Evolutionary conservation across 2,797 vertebrate species (phyloP), one percentile per base, ranked within the genome.

Genomic region (Podarcis lilfordi): DNA sequence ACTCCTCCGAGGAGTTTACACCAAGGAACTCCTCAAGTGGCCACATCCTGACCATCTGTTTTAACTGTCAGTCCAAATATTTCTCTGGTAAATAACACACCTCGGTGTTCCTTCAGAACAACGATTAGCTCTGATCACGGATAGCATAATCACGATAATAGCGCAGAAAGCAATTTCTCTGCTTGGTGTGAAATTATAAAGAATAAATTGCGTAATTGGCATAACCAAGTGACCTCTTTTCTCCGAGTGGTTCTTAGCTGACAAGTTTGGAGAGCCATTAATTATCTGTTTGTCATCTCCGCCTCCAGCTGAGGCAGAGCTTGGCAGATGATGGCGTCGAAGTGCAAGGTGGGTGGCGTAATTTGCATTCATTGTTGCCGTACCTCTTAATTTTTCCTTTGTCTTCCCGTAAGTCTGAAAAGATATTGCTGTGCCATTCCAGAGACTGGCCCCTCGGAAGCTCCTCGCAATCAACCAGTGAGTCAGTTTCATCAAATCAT

Each of bases 211-310:
- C 85, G 88, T 86, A 91, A 92, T 93, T 93, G 86, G 89, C 90
- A 95, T 95, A 95, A 90, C 89, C 94, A 88, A 88, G 88, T 95
- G 95, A 93, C 95, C 93, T 55, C 91, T 93, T 92, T 94, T 94
- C 95, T 93, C 91, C 89, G 59, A 90, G 23, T 81, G 37, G 76
- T 66, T 84, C 89, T 88, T 94, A 91, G 88, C 91, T 94, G 92
- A 92, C 91, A 95, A 91, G 82, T 94, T 91, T 94, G 95, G 92
- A 94, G 95, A 94, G 94, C 91, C 78, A 87, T 89, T 94, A 96
- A 96, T 96, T 96, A 90, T 94, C 93, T 95, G 93, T 96, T 96
- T 96, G 93, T 94, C 95, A 96, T 95, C 90, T 86, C 92, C 87
- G 92, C 95, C 94, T 92, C 94, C 94, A 93, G 86, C 93, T 94